phyloP scores from a whole-genome alignment of 2,113 vertebrate genomes.

The Dasypus novemcinctus region DNA sequence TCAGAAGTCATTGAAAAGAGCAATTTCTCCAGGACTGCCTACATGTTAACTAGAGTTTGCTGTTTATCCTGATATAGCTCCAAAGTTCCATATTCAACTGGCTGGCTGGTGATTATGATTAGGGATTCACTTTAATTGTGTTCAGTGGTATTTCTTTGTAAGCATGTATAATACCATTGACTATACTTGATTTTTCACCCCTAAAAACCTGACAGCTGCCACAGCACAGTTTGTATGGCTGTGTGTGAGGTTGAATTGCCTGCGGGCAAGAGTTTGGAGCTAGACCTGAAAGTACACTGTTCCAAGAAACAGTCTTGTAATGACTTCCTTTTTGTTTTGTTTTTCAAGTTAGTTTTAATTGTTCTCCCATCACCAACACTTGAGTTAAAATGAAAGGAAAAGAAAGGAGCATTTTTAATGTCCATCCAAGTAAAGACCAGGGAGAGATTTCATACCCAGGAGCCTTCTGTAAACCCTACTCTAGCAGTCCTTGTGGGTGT shows the following conservation, averaged over 20 bases:
- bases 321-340: not conserved
- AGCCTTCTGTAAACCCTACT: not conserved
- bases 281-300: not conserved
- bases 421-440: not conserved
- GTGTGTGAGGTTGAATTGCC: not conserved
- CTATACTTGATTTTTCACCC: not conserved
- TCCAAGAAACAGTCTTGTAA: not conserved
- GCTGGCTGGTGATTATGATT: not conserved
- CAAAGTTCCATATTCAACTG: not conserved
- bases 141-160: slow-evolving; percentile 16
- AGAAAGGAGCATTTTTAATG: not conserved
- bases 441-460: not conserved
- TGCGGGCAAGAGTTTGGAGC: not conserved
- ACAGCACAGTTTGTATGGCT: not conserved
- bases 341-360: slow-evolving; percentile 13
- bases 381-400: not conserved
- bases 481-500: not conserved
- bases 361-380: not conserved
- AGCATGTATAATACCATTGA: not conserved
- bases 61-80: not conserved
- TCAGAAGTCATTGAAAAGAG: not conserved
- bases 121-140: slow-evolving; percentile 5
- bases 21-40: not conserved
- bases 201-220: not conserved
- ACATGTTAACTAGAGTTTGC: not conserved